Evolutionary conservation across 2,888 invertebrate species (phyloP), one percentile per base, ranked within the genome.

Genomic region (Melipona bicolor): DNA sequence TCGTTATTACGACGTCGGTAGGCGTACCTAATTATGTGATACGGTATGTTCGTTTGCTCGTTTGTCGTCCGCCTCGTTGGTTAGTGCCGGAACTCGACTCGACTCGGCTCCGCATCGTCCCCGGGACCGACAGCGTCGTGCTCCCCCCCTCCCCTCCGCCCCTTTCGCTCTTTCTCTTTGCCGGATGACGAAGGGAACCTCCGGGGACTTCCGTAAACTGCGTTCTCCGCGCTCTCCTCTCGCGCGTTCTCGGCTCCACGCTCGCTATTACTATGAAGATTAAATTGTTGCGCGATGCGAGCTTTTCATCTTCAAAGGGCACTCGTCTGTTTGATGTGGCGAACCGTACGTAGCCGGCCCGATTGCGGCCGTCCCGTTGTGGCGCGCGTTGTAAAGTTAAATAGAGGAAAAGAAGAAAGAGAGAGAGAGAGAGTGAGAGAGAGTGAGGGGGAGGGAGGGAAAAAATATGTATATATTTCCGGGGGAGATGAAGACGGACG

Each of bases 231-330:
- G 69, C 61, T 71, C 59, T 24, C 24, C 71, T n/a, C 75, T 59
- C 15, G 56, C 27, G 27, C 56, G 11, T 43, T 43, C 43, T 43
- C 32, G 74, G 77, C 71, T 71, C 64, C 67, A n/a, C 15, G 81
- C 62, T 70, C 78, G 81, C 91, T 90, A 92, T 92, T 91, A 88
- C 89, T 84, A 84, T 84, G 83, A 89, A 91, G 89, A 91, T 92
- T 92, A 91, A 93, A 93, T 93, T 92, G 90, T 91, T 90, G 90
- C 81, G 86, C 89, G 88, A 90, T 88, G 88, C 87, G 85, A 90
- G 91, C 91, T 92, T 92, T 91, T 82, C 91, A 91, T 90, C 90
- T 88, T 91, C 92, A 92, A 92, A 92, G 92, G 81, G 86, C 85
- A 89, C 87, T 83, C 86, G 87, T 86, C 84, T 83, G 91, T 92